Percentiles rank a stretch among this genome's conserved stretches.
phyloP scores from a whole-genome alignment of 2,888 invertebrate genomes.

The Carabus problematicus region DNA sequence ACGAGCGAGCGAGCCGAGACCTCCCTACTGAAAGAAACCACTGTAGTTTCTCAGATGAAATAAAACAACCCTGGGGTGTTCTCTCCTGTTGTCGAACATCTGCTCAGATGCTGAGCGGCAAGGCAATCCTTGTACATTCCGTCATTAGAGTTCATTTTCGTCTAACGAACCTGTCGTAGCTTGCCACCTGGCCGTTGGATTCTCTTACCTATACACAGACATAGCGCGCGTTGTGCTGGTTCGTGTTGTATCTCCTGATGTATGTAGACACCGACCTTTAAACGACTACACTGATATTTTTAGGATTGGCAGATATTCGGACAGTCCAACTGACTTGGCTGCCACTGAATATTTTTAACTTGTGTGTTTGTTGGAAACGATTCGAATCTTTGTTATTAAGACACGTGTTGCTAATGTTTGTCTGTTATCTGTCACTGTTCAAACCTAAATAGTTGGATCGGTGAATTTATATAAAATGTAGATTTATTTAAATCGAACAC shows the following conservation, averaged over 20 bases:
- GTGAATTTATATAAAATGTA: too few species aligned
- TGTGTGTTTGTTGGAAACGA: slow-evolving; percentile 16
- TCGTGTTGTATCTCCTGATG: too few species aligned
- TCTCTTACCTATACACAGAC: too few species aligned
- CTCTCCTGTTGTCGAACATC: slow-evolving; percentile 16
- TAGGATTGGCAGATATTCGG: slow-evolving; percentile 37
- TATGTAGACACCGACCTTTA: not conserved
- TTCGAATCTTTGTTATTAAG: slow-evolving; percentile 16
- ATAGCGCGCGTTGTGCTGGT: too few species aligned
- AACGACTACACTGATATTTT: slow-evolving; percentile 19
- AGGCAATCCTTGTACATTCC: not conserved
- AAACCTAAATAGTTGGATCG: too few species aligned
- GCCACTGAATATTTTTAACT: slow-evolving; percentile 24
- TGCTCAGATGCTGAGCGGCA: not conserved
- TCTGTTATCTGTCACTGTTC: too few species aligned
- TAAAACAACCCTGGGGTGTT: slow-evolving; percentile 29
- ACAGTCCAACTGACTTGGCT: slow-evolving; percentile 2
- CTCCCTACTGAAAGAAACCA: too few species aligned
- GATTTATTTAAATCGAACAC: too few species aligned
- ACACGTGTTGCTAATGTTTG: slow-evolving; percentile 19
- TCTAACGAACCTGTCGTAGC: not conserved
- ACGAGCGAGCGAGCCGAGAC: too few species aligned
- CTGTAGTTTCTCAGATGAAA: slow-evolving; percentile 12
- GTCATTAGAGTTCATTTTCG: too few species aligned
- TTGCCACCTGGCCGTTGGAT: slow-evolving; percentile 16